Base-by-base conservation (phyloP, 2,113 vertebrate species). In the Ptyas mucosa region DNA sequence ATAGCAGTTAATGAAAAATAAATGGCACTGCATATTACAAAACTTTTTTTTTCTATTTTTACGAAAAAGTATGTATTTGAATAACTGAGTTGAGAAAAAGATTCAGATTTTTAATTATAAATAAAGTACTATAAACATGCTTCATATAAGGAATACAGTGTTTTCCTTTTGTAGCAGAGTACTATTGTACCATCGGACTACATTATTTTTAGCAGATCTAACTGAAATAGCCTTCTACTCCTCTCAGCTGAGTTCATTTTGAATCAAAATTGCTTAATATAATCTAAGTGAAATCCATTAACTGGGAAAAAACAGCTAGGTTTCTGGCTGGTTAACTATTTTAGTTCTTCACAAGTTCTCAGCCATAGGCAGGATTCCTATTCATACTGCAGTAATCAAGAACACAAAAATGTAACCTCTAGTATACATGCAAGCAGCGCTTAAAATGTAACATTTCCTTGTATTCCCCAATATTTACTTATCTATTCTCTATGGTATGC, bases 81-180 rank as follows among this genome's bases (percentile, higher is more conserved):
- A 96, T 97, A 98, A 98, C 96, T 98, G 97, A 98, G 96, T 97
- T 95, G 97, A 97, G 95, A 97, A 96, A 96, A 96, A 95, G 95
- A 97, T 96, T 97, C 96, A 97, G 97, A 95, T 96, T 96, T 97
- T 97, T 97, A 96, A 97, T 97, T 98, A 98, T 98, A 98, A 98
- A 98, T 98, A 98, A 97, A 96, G 97, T 97, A 96, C 95, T 95
- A 92, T 96, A 95, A 94, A 97, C 95, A 96, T 97, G 97, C 97
- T 98, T 98, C 97, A 97, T 97, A 95, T 96, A 97, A 97, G 97
- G 97, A 98, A 97, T 97, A 98, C 97, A 98, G 97, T 97, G 97
- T 97, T 97, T 97, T 97, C 96, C 97, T 98, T 97, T 97, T 96
- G 96, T 98, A 96, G 95, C 96, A 94, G 97, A 95, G 94, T 94